phyloP scores from a whole-genome alignment of 2,113 vertebrate genomes.

The Tupaia tana region DNA sequence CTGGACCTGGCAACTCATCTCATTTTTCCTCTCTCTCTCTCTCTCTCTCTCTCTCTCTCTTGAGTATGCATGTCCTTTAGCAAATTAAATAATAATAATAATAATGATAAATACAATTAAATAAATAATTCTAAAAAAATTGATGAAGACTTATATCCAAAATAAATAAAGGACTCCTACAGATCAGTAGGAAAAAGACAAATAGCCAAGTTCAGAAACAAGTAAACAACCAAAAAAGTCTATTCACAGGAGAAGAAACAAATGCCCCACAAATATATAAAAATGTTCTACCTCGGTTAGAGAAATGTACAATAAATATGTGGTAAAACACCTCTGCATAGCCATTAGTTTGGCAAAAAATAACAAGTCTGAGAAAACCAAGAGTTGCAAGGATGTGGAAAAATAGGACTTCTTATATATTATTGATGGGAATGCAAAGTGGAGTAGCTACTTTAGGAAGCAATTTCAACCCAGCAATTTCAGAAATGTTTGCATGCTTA shows the following conservation, averaged over 20 bases:
- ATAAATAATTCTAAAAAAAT: neutral
- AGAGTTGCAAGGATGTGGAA: neutral
- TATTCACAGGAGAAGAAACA: constrained; percentile 43
- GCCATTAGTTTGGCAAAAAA: constrained; percentile 8
- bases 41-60: too few species aligned
- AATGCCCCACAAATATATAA: neutral
- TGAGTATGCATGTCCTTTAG: too few species aligned
- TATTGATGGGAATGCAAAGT: constrained; percentile 4
- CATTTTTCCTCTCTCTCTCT: too few species aligned
- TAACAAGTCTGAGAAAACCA: constrained; percentile 19
- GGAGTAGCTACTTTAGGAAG: constrained; percentile 7
- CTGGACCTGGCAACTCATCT: too few species aligned
- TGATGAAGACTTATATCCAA: constrained; percentile 13
- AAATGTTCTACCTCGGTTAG: neutral
- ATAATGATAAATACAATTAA: too few species aligned
- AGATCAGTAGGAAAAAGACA: constrained; percentile 46
- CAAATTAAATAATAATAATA: too few species aligned
- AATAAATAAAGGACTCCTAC: neutral
- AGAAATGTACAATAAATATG: constrained; percentile 21
- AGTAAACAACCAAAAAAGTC: constrained; percentile 32
- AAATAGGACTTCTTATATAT: neutral
- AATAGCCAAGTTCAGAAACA: constrained; percentile 37
- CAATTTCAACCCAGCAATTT: constrained; percentile 12
- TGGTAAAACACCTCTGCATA: neutral
- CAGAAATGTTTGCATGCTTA: constrained; percentile 28